phyloP scores from a whole-genome alignment of 1,140 invertebrate species.

The Luehdorfia chinensis region DNA sequence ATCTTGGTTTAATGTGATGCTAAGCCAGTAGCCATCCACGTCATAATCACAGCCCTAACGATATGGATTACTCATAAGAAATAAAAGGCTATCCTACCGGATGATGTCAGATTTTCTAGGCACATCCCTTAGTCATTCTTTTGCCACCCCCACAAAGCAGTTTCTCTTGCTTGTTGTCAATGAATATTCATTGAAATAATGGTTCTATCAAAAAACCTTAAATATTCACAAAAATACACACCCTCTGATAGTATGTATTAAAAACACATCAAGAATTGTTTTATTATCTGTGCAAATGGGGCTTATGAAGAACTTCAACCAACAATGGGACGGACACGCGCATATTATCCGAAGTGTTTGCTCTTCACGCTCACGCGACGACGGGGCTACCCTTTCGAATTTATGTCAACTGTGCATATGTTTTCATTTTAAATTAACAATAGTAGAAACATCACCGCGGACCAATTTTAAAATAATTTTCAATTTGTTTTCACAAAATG shows the following conservation, averaged over 20 bases:
- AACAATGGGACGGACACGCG: conserved; percentile 47
- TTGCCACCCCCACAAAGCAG: no score
- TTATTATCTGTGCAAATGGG: conserved; percentile 38
- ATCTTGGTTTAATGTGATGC: no score
- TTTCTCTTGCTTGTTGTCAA: no score
- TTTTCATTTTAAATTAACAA: conserved; percentile 63
- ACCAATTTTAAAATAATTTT: conserved; percentile 36
- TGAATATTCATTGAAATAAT: no score
- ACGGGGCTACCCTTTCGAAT: conserved; percentile 24
- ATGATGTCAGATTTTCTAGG: no score
- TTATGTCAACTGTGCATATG: conserved; percentile 43
- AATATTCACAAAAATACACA: conserved; percentile 5
- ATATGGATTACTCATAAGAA: no score
- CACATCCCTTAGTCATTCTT: no score
- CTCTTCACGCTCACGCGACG: conserved; percentile 7
- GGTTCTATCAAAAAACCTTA: no score
- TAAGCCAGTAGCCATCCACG: no score
- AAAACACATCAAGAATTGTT: conserved; percentile 40
- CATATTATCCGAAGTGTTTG: conserved; percentile 50
- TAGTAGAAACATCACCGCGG: conserved; percentile 28
- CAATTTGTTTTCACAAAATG: conserved; percentile 35
- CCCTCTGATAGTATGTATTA: conserved; percentile 30
- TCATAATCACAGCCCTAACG: no score
- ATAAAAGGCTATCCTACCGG: no score
- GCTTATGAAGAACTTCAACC: conserved; percentile 31